Base-by-base conservation (phyloP, 2,888 invertebrate genomes). In the Entomobrya proxima region DNA sequence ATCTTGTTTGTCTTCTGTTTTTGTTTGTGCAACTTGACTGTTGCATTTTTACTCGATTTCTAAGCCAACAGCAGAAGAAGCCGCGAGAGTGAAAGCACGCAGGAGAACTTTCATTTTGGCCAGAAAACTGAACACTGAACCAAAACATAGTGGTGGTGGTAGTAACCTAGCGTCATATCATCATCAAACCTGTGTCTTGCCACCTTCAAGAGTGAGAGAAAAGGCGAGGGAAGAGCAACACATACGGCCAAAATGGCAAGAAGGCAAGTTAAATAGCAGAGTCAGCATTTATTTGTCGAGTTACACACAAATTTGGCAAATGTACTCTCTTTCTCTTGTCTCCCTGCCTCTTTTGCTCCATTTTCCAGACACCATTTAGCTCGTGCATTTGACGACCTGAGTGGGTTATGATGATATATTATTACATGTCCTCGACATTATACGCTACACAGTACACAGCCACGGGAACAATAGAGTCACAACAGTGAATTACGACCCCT, bases 271-370 rank as follows among this genome's bases (percentile, higher is more conserved):
- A 37, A 67, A 37, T 67, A 37, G 37, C 40, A 37, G 24, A 67
- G 67, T 67, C 67, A 40, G 67, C 67, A 40, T 67, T 67, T 67
- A 67, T 67, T 67, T 67, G 67, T 67, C 40, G 67, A 67, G 67
- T 67, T 67, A 77, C 78, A 78, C 69, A 74, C 81, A 81, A 74
- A 58, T 81, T 81, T 72, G 74, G 72, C 58, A 74, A 81, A 74
- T 81, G 81, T 44, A 61, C 50, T 27, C 30, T 27, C 30, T 58
- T 21, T 55, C 18, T 27, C n/a, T 32, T 61, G n/a, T 40, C 18
- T 64, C 18, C 18, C 37, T 9, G 9, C n/a, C 58, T 58, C n/a
- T n/a, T 13, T 24, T 44, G 7, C 74, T 81, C 50, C 40, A 35
- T 40, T 3, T 64, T 30, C 44, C 21, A 44, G 58, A 74, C 79